Evolutionary conservation across 2,888 invertebrate species (phyloP).

Genomic region (Slavum lentiscoides): DNA sequence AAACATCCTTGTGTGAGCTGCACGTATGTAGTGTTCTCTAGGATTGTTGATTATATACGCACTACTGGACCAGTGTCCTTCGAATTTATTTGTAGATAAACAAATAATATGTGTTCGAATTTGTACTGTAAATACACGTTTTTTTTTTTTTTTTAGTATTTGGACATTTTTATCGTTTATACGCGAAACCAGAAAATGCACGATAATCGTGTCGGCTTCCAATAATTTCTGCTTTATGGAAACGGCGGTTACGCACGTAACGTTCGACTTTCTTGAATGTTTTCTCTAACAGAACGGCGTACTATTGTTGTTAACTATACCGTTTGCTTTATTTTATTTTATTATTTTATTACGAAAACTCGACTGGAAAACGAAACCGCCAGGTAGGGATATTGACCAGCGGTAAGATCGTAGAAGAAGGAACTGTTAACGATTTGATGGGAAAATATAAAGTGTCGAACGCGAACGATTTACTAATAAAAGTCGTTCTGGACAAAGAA

Average conservation of each 20-base stretch:
- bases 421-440: neutral
- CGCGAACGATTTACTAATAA: neutral
- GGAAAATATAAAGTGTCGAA: conserved; percentile 1
- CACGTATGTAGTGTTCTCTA: too few relatives aligned
- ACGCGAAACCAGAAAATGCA: conserved; percentile 26
- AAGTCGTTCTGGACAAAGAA: neutral
- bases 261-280: neutral
- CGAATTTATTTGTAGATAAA: too few relatives aligned
- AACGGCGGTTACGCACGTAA: conserved; percentile 41
- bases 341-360: neutral
- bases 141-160: conserved; percentile 5
- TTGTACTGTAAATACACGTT: neutral
- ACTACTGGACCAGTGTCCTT: too few relatives aligned
- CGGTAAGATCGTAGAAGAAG: conserved; percentile 32
- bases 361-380: neutral
- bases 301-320: neutral
- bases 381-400: conserved; percentile 29
- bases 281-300: neutral
- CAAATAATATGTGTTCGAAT: neutral
- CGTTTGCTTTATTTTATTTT: too few relatives aligned
- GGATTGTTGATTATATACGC: too few relatives aligned
- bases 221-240: conserved; percentile 43
- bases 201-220: conserved; percentile 29
- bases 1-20: too few relatives aligned
- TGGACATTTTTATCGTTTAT: conserved; percentile 27